Evolutionary conservation across 2,888 invertebrate species (phyloP), one percentile per base, ranked within the genome.

Genomic region (Zeuzera pyrina): DNA sequence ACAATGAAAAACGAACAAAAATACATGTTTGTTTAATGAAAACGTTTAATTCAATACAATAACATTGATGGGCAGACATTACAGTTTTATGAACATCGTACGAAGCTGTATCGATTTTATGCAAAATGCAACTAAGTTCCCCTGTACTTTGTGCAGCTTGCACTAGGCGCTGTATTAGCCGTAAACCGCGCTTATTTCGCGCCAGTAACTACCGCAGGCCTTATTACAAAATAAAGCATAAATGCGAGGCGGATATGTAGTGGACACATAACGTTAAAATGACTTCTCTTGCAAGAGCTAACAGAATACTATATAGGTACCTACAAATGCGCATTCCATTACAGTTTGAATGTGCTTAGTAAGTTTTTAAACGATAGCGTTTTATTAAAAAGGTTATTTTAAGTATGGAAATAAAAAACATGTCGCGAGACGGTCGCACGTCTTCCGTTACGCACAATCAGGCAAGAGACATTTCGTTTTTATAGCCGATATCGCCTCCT

Each of bases 101-200:
- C 12, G 15, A 57, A 42, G 46, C 47, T 50, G 47, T 67, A 71
- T 76, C 59, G 77, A 76, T 78, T 74, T 78, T 71, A 77, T 77
- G 76, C 71, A 73, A 73, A 76, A 69, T 73, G 65, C 72, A 73
- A 67, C 66, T 57, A 57, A 68, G 67, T 72, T 66, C 45, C 55
- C 45, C 49, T n/a, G n/a, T n/a, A n/a, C n/a, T n/a, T n/a, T n/a
- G n/a, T n/a, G 49, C 48, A 47, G 46, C 52, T 49, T 61, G 49
- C 57, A 52, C 49, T 51, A 52, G 58, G 52, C 54, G 47, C 49
- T 60, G 56, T 67, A 66, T 65, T 59, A 65, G 45, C 63, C 52
- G 57, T 68, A 67, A 69, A 66, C 57, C 49, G 46, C 43, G 61
- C 52, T 66, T 57, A 64, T 65, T 63, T 60, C 49, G 43, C 56